Conservation (phyloP, 1,140 invertebrate species). For the Drosophila eugracilis region DNA sequence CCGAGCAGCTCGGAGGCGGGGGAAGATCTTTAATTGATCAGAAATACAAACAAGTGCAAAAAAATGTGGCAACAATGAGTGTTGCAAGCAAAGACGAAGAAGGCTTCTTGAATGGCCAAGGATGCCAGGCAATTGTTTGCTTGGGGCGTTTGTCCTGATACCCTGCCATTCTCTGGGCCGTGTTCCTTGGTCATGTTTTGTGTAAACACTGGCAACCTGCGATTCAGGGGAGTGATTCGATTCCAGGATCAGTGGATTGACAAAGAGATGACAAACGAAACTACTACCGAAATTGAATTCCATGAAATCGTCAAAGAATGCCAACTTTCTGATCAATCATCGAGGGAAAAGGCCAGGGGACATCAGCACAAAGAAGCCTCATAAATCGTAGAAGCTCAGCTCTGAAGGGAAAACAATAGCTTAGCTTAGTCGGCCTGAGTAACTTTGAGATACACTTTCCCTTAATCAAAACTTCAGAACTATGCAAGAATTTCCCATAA, state of each 20-base stretch:
- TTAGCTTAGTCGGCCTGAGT: too few species aligned
- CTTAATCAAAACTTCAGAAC: too few species aligned
- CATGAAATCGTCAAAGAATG: slow-evolving; percentile 51
- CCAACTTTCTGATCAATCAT: slow-evolving; percentile 33
- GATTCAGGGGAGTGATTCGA: slow-evolving; percentile 41
- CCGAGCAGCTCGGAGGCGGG: slow-evolving; percentile 5
- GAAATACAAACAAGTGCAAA: slow-evolving; percentile 83
- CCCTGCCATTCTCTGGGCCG: slow-evolving; percentile 13
- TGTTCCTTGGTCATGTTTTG: slow-evolving; percentile 68
- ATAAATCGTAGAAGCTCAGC: not conserved
- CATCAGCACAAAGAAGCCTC: not conserved
- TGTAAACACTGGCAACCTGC: slow-evolving; percentile 65
- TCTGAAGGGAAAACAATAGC: not conserved
- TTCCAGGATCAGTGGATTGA: slow-evolving; percentile 50
- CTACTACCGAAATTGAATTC: slow-evolving; percentile 38
- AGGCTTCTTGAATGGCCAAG: slow-evolving; percentile 17
- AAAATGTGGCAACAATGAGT: slow-evolving; percentile 31
- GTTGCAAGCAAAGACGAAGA: too few species aligned
- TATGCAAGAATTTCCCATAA: not conserved
- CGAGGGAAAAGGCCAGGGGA: not conserved
- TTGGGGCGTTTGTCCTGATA: slow-evolving; percentile 65
- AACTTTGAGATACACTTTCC: too few species aligned
- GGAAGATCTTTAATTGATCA: slow-evolving; percentile 75
- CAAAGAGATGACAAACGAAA: slow-evolving; percentile 36
- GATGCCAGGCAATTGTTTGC: slow-evolving; percentile 35